phyloP scores from a whole-genome alignment of 2,797 vertebrate species.

The Parauchenoglanis ngamensis region DNA sequence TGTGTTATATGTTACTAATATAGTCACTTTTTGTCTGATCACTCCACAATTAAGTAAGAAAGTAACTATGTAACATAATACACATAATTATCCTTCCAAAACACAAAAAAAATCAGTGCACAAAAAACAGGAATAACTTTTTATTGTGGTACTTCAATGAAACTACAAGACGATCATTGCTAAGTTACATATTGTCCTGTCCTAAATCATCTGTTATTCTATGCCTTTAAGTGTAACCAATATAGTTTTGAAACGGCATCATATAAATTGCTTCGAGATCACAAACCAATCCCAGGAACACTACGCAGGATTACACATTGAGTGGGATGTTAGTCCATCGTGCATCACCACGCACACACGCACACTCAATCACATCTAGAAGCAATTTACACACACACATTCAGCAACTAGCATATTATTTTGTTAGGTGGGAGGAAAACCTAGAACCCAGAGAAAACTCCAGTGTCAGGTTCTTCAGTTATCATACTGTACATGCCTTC shows the following conservation, averaged over 20 bases:
- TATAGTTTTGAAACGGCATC: too few species aligned
- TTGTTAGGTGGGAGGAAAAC: not conserved
- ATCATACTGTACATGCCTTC: not conserved
- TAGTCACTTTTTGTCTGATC: not conserved
- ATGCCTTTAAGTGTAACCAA: too few species aligned
- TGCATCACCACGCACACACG: not conserved
- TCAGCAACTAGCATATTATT: not conserved
- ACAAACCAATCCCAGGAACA: not conserved
- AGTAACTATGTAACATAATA: not conserved
- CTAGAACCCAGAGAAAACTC: not conserved
- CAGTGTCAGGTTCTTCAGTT: not conserved
- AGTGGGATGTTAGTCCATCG: not conserved
- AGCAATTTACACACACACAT: not conserved
- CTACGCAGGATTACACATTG: not conserved
- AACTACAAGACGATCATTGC: too few species aligned
- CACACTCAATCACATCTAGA: not conserved
- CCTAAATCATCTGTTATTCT: not conserved
- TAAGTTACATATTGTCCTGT: not conserved
- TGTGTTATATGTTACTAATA: not conserved
- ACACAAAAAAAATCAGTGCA: not conserved
- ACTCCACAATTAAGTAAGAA: not conserved
- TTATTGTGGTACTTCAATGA: not conserved
- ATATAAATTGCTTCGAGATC: not conserved
- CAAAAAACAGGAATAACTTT: not conserved
- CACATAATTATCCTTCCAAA: not conserved